Percentiles rank a stretch among this genome's conserved stretches.
These are phyloP conservation scores for Microtus ochrogaster DNA, from an alignment of 2,113 vertebrate species.

Conservation along the genomic window DNA sequence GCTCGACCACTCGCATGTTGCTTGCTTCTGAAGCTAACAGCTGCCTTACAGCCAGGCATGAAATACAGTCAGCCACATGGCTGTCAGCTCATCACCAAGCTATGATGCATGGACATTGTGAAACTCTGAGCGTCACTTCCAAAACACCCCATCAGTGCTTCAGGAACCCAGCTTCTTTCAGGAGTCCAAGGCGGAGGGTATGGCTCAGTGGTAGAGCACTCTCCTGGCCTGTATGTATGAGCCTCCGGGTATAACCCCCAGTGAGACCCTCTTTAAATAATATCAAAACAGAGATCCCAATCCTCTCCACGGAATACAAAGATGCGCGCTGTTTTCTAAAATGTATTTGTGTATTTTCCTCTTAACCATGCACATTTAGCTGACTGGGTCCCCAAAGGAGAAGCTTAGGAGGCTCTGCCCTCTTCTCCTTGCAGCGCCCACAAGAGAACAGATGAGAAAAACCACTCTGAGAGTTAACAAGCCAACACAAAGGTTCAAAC, in stretches of 20 bases:
- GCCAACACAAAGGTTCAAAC: background rate
- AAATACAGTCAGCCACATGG: background rate
- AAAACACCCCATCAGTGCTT: background rate
- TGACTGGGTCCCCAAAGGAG: background rate
- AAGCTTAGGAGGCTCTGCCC: background rate
- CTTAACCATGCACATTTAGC: slow-evolving; percentile 10
- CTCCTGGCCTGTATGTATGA: background rate
- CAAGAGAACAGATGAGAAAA: background rate
- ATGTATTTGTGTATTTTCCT: background rate
- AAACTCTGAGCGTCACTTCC: background rate
- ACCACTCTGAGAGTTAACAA: background rate
- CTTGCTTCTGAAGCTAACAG: slow-evolving; percentile 54
- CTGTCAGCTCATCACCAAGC: background rate
- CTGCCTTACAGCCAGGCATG: no score
- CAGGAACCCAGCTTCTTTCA: background rate
- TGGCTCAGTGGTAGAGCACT: background rate
- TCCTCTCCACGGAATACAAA: background rate
- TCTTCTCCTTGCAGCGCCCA: background rate
- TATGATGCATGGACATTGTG: background rate
- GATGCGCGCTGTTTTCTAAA: background rate
- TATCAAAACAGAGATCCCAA: background rate
- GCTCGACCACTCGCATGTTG: background rate
- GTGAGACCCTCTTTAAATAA: background rate
- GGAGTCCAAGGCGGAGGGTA: background rate
- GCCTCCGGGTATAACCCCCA: background rate